These are phyloP conservation scores for Brachyalestes nurse DNA, from an alignment of 2,797 vertebrate genomes.

Conservation along the genomic window DNA sequence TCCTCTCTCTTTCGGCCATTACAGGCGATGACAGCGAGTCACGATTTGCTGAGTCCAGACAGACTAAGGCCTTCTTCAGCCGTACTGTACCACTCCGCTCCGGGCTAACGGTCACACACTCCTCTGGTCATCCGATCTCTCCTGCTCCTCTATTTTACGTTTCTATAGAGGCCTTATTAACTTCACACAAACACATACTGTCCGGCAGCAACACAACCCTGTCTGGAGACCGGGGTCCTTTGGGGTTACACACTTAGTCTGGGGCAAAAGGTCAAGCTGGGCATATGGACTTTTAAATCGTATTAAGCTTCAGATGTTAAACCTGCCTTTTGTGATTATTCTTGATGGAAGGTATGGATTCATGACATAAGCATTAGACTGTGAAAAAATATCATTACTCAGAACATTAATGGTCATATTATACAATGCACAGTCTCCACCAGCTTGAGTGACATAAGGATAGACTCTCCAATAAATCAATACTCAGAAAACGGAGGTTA, in stretches of 20 bases:
- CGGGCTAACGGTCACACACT: conserved; percentile 48
- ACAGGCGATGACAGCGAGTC: conserved; percentile 61
- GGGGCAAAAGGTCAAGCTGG: conserved; percentile 40
- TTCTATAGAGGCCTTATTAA: conserved; percentile 60
- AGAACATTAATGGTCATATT: not conserved
- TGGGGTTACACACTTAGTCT: conserved; percentile 50
- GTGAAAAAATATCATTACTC: not conserved
- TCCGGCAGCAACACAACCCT: conserved; percentile 45
- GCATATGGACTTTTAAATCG: not conserved
- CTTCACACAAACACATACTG: conserved; percentile 39
- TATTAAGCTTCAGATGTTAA: not conserved
- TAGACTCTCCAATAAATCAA: too few species aligned
- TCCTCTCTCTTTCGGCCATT: conserved; percentile 51
- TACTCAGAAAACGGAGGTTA: not conserved
- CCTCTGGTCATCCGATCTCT: conserved; percentile 57
- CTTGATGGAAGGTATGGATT: not conserved
- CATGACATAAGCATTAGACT: not conserved
- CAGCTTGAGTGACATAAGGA: too few species aligned
- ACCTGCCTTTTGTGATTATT: not conserved
- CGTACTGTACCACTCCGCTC: conserved; percentile 39
- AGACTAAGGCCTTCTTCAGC: conserved; percentile 59
- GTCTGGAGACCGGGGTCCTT: conserved; percentile 51
- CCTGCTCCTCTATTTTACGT: conserved; percentile 52
- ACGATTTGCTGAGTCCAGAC: conserved; percentile 63
- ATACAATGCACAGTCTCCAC: not conserved